These are phyloP conservation scores for Ceratitis capitata DNA, from an alignment of 1,140 invertebrate species.

Conservation along the genomic window DNA sequence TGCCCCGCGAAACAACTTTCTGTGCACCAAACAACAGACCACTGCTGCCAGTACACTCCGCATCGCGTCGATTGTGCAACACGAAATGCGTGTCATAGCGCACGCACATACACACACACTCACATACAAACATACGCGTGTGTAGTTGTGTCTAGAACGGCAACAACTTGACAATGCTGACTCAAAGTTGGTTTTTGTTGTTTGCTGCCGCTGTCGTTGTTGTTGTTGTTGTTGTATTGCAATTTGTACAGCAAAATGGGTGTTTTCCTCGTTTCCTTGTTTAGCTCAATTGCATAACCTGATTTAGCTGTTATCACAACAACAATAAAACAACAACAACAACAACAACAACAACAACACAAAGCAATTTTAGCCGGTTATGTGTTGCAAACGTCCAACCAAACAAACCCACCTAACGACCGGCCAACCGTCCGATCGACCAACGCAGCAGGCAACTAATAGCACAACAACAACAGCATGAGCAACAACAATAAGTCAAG, in stretches of 20 bases:
- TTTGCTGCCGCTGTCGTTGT: not conserved
- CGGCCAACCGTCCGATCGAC: not conserved
- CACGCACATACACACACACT: too few relatives aligned
- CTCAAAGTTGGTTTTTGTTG: not conserved
- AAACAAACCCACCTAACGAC: not conserved
- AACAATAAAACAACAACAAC: too few relatives aligned
- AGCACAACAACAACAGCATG: too few relatives aligned
- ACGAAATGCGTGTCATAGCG: constrained; percentile 21
- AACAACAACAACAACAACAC: too few relatives aligned
- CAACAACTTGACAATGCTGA: too few relatives aligned
- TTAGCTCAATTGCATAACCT: constrained; percentile 14
- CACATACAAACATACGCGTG: too few relatives aligned
- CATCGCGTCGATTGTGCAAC: not conserved
- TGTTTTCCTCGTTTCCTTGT: not conserved
- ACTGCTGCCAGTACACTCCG: not conserved
- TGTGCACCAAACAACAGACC: not conserved
- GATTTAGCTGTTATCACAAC: constrained; percentile 33
- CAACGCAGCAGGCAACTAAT: not conserved
- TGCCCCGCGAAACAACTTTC: too few relatives aligned
- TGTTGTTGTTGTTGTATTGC: not conserved
- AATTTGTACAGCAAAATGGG: too few relatives aligned
- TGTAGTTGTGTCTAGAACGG: not conserved
- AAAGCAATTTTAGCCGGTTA: constrained; percentile 18
- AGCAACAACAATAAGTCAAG: too few relatives aligned
- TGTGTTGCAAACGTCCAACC: not conserved